Conservation (phyloP, 1,140 invertebrate species). For the Diprion similis region DNA sequence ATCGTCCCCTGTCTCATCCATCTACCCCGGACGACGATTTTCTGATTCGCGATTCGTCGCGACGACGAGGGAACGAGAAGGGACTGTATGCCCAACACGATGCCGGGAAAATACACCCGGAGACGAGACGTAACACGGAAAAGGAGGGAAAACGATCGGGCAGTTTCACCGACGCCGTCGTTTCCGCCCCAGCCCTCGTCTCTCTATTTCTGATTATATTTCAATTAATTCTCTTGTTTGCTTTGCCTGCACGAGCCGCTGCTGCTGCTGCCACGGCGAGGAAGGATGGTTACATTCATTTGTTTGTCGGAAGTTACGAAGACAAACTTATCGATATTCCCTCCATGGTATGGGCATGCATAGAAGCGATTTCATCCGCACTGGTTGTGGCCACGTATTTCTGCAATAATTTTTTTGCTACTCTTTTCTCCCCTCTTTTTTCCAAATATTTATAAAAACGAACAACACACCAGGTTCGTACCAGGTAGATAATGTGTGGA, state of each 20-base stretch:
- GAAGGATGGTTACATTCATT: constrained; percentile 21
- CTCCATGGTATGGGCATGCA: not conserved
- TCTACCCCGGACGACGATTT: not conserved
- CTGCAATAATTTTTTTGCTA: no score
- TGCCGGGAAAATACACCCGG: no score
- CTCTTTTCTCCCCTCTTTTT: no score
- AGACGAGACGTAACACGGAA: not conserved
- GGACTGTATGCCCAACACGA: no score
- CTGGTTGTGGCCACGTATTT: no score
- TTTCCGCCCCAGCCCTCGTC: not conserved
- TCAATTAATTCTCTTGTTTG: constrained; percentile 37
- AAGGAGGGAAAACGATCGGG: not conserved
- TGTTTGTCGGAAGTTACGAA: not conserved
- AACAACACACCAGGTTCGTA: no score
- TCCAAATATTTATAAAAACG: no score
- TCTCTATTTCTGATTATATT: constrained; percentile 36
- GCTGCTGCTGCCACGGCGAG: not conserved
- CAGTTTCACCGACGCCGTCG: not conserved
- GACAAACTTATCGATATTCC: constrained; percentile 5
- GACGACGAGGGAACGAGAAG: no score
- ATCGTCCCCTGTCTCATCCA: constrained; percentile 7
- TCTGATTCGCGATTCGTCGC: not conserved
- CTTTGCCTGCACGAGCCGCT: constrained; percentile 20
- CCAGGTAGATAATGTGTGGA: no score
- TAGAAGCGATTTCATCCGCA: no score